Evolutionary conservation across 2,113 vertebrate species (phyloP).

Genomic region (Engraulis encrasicolus): DNA sequence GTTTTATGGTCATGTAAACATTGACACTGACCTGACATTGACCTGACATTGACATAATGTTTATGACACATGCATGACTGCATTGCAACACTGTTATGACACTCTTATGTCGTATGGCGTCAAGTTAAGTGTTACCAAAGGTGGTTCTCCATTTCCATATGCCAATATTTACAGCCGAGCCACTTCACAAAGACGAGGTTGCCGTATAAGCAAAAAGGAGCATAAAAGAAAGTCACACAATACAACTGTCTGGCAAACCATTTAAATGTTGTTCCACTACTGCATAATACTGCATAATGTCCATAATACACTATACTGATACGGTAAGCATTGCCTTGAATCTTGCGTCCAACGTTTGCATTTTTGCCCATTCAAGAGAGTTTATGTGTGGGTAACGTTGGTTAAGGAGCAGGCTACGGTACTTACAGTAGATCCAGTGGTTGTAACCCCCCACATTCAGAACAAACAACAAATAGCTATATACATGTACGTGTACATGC

Average conservation of each 20-base stretch:
- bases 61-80: too few relatives aligned
- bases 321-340: background rate
- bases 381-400: background rate
- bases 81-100: too few relatives aligned
- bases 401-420: background rate
- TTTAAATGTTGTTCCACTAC: background rate
- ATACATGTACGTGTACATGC: too few relatives aligned
- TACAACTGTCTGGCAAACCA: too few relatives aligned
- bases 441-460: background rate
- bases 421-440: background rate
- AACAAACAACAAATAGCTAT: background rate
- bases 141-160: background rate
- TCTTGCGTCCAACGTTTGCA: background rate
- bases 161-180: background rate
- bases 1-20: too few relatives aligned
- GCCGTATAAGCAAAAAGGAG: background rate
- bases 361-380: background rate
- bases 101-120: too few relatives aligned
- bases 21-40: too few relatives aligned
- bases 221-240: too few relatives aligned
- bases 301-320: too few relatives aligned
- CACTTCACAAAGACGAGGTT: background rate
- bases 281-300: too few relatives aligned
- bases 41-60: too few relatives aligned
- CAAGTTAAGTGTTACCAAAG: too few relatives aligned